Evolutionary conservation across 1,140 invertebrate genomes (phyloP), one percentile per base, ranked within the genome.

Genomic region (Heliothis subflexa): DNA sequence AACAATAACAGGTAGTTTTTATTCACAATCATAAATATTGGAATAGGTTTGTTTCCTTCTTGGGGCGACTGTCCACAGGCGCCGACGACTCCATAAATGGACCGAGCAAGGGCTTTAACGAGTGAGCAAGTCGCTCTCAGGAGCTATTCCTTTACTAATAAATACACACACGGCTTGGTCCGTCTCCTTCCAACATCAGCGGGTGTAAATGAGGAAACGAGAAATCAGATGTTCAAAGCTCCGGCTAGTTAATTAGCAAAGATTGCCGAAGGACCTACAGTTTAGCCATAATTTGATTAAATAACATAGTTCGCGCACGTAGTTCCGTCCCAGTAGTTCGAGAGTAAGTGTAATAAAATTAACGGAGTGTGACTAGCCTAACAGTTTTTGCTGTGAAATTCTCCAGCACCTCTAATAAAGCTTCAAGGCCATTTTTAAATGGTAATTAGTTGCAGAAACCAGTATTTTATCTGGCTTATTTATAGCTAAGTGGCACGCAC

Each of bases 401-500:
- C 18, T 75, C 57, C 40, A 75, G 18, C 59, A 71, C 68, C 21
- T 75, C 25, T 75, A 64, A 52, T 75, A 64, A 64, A 62, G 18
- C 57, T 50, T 54, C 40, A 62, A 73, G 76, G 55, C 71, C 50
- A 61, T 78, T 81, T 83, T 79, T 78, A 78, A 78, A 78, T 78
- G 71, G 52, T 81, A 83, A 83, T 78, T 78, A 79, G 50, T 61
- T 64, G 52, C 62, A 79, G 66, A 45, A 45, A 55, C 16, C 52
- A 47, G 54, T 61, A 61, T 71, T 73, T 78, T 82, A 80, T 79
- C 73, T 74, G 59, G 33, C 50, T 79, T 79, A 72, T 83, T 83
- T 83, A 83, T 78, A 83, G 61, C 66, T 25, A 61, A 76, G 45
- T 71, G 68, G 79, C 79, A 82, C 79, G 79, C 72, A 79, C 71